phyloP scores from a whole-genome alignment of 1,140 invertebrate genomes.

The Drosophila teissieri region DNA sequence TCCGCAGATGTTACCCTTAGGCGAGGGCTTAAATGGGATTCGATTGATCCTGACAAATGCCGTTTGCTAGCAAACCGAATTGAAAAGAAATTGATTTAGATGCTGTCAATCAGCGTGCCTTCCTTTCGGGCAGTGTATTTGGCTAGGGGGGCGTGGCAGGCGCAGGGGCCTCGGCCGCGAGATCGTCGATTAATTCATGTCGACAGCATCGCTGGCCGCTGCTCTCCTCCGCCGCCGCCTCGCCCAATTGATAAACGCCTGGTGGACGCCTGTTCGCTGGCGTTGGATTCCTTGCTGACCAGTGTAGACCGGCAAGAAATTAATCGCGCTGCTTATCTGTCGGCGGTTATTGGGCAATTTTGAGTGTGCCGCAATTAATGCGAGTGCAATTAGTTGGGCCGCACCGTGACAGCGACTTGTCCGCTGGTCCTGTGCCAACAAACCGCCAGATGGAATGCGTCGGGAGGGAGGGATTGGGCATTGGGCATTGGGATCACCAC shows the following conservation, averaged over 20 bases:
- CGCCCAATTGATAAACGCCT: slow-evolving; percentile 57
- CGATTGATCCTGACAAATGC: no score
- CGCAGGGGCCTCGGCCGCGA: neutral
- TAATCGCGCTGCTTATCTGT: slow-evolving; percentile 64
- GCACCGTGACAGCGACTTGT: slow-evolving; percentile 31
- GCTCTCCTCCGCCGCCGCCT: slow-evolving; percentile 5
- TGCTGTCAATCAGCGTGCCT: no score
- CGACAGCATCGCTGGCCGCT: slow-evolving; percentile 40
- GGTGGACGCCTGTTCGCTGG: neutral
- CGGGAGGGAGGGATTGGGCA: neutral
- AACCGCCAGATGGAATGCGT: neutral
- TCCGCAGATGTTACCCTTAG: no score
- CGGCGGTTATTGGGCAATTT: slow-evolving; percentile 44
- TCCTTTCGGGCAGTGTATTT: slow-evolving; percentile 5
- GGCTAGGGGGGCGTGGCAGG: neutral
- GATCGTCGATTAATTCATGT: slow-evolving; percentile 65
- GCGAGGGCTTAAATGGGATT: no score
- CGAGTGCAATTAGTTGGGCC: slow-evolving; percentile 59
- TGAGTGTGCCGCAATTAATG: slow-evolving; percentile 59
- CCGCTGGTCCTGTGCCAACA: slow-evolving; percentile 56
- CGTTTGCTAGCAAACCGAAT: no score
- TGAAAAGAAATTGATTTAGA: no score
- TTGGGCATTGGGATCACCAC: neutral
- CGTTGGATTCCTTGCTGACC: slow-evolving; percentile 48
- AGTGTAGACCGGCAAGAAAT: slow-evolving; percentile 36